Percentiles rank a stretch among this genome's conserved stretches.
phyloP scores from a whole-genome alignment of 2,113 vertebrate species.

The Panurus biarmicus region DNA sequence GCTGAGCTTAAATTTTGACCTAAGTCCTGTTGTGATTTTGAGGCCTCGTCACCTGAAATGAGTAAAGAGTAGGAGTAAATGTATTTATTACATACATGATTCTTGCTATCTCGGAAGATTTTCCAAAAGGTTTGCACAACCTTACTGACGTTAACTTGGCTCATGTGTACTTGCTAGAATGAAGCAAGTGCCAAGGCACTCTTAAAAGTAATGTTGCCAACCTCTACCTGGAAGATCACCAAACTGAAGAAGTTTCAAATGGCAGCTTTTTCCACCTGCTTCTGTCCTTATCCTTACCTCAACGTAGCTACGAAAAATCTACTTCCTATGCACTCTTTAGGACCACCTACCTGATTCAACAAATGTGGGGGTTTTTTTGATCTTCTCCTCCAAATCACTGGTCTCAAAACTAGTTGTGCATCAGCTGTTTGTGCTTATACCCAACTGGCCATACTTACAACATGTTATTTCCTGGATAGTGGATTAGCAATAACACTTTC shows the following conservation, averaged over 20 bases:
- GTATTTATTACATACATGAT: background rate
- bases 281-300: background rate
- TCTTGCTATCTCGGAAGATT: background rate
- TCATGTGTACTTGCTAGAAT: background rate
- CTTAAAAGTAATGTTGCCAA: background rate
- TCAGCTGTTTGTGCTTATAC: background rate
- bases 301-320: background rate
- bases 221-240: background rate
- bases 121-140: background rate
- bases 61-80: background rate
- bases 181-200: background rate
- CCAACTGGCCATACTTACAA: background rate
- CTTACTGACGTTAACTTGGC: background rate
- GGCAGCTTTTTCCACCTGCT: background rate
- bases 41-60: background rate
- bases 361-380: background rate
- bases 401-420: background rate
- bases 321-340: background rate
- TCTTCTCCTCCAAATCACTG: background rate
- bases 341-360: background rate
- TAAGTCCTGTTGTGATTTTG: background rate
- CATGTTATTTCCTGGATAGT: conserved; percentile 20
- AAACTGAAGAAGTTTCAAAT: background rate
- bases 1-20: background rate
- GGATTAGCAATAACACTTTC: conserved; percentile 55